Base-by-base conservation (phyloP, 1,140 invertebrate species). In the Asbolus verrucosus region DNA sequence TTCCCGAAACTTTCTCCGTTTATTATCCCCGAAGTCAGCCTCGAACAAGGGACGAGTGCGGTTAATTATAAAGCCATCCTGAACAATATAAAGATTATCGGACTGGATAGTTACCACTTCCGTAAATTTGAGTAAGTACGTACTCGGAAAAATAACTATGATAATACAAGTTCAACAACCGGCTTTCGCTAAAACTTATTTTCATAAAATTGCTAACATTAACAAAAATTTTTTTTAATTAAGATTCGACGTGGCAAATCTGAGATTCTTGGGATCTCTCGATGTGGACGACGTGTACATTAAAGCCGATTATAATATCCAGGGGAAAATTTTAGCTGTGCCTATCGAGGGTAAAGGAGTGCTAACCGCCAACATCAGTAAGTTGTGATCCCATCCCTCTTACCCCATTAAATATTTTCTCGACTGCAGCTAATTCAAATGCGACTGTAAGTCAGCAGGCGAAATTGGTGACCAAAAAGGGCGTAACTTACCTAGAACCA, bases 1-100 rank as follows among this genome's bases (percentile, higher is more conserved):
- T 75, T 90, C 1, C 89, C 89, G 0, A 74, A 86, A 0, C 72
- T 89, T 16, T 89, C 90, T 60, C 89, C 89, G 0, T 83, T 91
- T 46, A 74, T 79, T 1, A 83, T 91, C 6, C 88, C 87, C 0
- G 85, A 86, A 0, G 79, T 90, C 39, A 85, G 85, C 14, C 79
- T 91, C 24, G 11, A 87, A 90, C 74, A 83, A 87, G 71, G 87
- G 85, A 61, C 81, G 5, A 36, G n/a, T 3, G 33, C 86, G 2
- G 74, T 91, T 3, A 85, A 86, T 69, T 76, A 90, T 24, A 90
- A 88, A 75, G 88, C 88, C 0, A 86, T 85, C 1, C 78, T 91
- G 16, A 87, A 85, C 63, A 86, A 91, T 46, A 84, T 90, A 65
- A 87, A 84, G 62, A 86, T 88, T 0, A 83, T 81, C 43, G 89